phyloP scores from a whole-genome alignment of 1,140 invertebrate species.

The Apis mellifera region DNA sequence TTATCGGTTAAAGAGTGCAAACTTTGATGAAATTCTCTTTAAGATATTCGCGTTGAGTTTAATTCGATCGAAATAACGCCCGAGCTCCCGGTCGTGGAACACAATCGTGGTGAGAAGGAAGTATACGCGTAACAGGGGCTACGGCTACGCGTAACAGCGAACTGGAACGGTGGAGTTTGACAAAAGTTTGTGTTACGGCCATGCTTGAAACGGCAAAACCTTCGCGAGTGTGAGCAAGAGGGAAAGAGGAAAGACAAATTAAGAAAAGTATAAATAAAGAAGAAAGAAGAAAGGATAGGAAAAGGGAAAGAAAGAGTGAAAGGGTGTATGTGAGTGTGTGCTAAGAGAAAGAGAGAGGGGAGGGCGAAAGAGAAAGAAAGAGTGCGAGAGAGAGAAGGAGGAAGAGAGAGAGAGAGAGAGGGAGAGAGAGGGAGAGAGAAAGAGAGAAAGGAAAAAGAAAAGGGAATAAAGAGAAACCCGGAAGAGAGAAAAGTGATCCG shows the following conservation, averaged over 20 bases:
- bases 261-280: neutral
- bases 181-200: neutral
- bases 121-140: neutral
- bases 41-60: neutral
- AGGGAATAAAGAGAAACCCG: neutral
- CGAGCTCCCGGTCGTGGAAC: constrained; percentile 9
- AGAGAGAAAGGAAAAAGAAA: neutral
- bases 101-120: neutral
- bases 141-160: neutral
- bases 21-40: neutral
- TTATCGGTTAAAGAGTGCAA: too few species aligned
- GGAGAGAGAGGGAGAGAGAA: neutral
- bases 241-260: neutral
- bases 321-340: too few species aligned
- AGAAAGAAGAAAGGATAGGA: neutral
- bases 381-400: neutral
- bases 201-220: neutral
- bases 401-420: too few species aligned
- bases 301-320: too few species aligned
- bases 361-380: neutral
- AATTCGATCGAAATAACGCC: neutral
- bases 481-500: neutral
- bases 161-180: neutral
- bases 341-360: neutral
- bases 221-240: neutral